phyloP scores from a whole-genome alignment of 2,797 vertebrate genomes.

The Xenentodon cancila region DNA sequence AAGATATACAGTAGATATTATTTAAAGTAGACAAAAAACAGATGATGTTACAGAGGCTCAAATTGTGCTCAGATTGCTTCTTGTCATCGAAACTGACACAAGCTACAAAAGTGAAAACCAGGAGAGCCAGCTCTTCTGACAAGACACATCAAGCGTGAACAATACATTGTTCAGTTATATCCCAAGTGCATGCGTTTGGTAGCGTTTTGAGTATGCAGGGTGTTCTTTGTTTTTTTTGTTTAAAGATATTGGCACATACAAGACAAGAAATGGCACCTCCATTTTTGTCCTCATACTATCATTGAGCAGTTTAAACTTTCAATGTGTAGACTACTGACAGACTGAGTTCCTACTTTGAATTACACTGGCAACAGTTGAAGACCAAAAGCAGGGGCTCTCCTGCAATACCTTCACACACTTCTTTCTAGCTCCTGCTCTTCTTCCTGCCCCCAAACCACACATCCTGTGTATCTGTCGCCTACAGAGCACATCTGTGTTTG shows the following conservation, averaged over 20 bases:
- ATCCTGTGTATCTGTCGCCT: slow-evolving; percentile 78
- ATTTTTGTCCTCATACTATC: background rate
- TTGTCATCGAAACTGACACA: no score
- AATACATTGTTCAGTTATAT: no score
- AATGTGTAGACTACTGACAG: background rate
- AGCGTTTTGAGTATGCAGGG: no score
- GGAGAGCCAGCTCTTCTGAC: no score
- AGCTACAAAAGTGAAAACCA: no score
- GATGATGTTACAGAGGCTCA: no score
- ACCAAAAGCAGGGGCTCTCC: slow-evolving; percentile 39
- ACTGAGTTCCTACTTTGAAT: slow-evolving; percentile 4
- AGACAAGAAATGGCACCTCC: background rate
- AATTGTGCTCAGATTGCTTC: no score
- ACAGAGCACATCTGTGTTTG: slow-evolving; percentile 66
- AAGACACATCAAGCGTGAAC: no score
- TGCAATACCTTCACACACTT: slow-evolving; percentile 32
- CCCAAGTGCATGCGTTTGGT: no score
- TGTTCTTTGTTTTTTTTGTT: no score
- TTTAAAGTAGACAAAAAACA: no score
- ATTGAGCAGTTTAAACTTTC: slow-evolving; percentile 15
- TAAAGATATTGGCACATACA: background rate
- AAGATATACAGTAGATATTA: no score
- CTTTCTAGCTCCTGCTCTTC: slow-evolving; percentile 67
- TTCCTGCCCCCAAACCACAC: slow-evolving; percentile 79
- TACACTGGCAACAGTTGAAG: slow-evolving; percentile 38